Evolutionary conservation across 2,888 invertebrate species (phyloP), one percentile per base, ranked within the genome.

Genomic region (Drosophila flavopinicola): DNA sequence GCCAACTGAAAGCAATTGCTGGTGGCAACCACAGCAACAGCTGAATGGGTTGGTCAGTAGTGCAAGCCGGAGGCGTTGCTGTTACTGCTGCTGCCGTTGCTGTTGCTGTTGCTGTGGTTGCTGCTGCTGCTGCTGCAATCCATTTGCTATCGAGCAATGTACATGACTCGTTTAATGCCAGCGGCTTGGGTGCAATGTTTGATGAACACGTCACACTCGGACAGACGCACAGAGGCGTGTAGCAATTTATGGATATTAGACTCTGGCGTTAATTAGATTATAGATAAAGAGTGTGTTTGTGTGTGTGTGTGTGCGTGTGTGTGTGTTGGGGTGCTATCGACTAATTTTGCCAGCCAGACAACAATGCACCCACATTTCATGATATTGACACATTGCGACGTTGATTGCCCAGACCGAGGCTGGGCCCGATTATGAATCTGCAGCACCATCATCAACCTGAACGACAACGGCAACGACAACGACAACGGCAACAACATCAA

Each of bases 191-290:
- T 82, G 85, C 83, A 87, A 84, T 66, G 78, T 82, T 69, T 83
- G 76, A 82, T 87, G 78, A 83, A 83, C 87, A 85, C 83, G 83
- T 85, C 76, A 73, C 75, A 82, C 56, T 73, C 54, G 69, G 65
- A 52, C 75, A 68, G 75, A 58, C 61, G 54, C 63, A 54, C 24
- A 44, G 27, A 24, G 71, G 59, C 79, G 68, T 72, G 66, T 47
- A 59, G 59, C 47, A 65, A 69, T 56, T 75, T 64, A 70, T 76
- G 57, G 32, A 66, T 63, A 67, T 58, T 47, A 47, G 42, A 48
- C 9, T 52, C 58, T 42, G 48, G 38, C 60, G 49, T 65, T 75
- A 85, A 78, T 66, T 63, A 66, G 56, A 54, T 56, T 38, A 61
- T 54, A 42, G 61, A 60, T 65, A 56, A 42, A 49, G 24, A 57